Conservation (phyloP, 2,113 vertebrate genomes). For the Nestor notabilis region DNA sequence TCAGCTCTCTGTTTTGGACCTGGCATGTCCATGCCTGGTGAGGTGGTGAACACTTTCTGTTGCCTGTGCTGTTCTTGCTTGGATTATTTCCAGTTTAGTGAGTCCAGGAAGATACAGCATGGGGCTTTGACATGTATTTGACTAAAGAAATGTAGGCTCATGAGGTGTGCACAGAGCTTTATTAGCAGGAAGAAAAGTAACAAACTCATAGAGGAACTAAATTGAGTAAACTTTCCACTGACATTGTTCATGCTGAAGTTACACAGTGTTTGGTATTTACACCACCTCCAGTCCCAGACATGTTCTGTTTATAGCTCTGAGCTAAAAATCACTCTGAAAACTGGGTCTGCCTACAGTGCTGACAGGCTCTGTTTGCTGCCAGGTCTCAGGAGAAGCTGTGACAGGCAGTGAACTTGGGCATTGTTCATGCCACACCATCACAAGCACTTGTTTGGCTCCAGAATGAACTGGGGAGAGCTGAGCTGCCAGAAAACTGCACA, state of each 20-base stretch:
- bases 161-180: not conserved
- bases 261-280: not conserved
- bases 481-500: not conserved
- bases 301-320: not conserved
- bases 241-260: not conserved
- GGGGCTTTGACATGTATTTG: not conserved
- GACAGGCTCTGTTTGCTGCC: not conserved
- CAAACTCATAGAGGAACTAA: not conserved
- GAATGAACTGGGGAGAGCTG: not conserved
- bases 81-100: not conserved
- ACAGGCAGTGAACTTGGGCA: not conserved
- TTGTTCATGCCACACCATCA: not conserved
- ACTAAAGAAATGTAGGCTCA: not conserved
- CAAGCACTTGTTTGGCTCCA: not conserved
- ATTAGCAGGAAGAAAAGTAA: not conserved
- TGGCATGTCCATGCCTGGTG: fast-evolving
- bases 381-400: not conserved
- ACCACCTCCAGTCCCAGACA: not conserved
- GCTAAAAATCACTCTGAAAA: not conserved
- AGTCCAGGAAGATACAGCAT: not conserved
- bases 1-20: not conserved
- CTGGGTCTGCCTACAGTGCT: not conserved
- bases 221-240: not conserved
- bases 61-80: not conserved
- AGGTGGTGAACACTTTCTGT: not conserved